Conservation (phyloP, 2,888 invertebrate genomes). For the Amphipyra tragopoginis region DNA sequence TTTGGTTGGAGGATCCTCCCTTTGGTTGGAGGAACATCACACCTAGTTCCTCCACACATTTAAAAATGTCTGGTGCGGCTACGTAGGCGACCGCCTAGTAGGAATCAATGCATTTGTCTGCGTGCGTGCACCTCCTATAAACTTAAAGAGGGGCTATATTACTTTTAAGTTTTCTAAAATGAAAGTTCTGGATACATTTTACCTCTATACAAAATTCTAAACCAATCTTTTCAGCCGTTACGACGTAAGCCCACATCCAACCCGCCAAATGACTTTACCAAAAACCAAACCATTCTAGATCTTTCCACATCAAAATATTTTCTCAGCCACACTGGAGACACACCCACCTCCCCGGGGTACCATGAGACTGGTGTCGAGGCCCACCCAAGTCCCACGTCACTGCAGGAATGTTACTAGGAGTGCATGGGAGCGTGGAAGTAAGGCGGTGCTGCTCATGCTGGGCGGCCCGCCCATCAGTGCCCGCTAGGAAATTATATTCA, state of each 20-base stretch:
- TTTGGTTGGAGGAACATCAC: too few species aligned
- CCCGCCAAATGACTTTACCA: neutral
- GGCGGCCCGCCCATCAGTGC: slow-evolving; percentile 68
- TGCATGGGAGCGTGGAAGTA: slow-evolving; percentile 38
- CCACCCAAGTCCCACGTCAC: slow-evolving; percentile 12
- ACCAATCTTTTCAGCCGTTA: too few species aligned
- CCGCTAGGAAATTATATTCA: slow-evolving; percentile 51
- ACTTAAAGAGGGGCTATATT: too few species aligned
- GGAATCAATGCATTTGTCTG: too few species aligned
- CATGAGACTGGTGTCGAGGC: slow-evolving; percentile 40
- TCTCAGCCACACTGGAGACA: slow-evolving; percentile 33
- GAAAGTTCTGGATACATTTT: too few species aligned
- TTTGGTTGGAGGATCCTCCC: too few species aligned
- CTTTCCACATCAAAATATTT: slow-evolving; percentile 20
- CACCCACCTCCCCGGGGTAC: slow-evolving; percentile 58
- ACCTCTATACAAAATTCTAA: too few species aligned
- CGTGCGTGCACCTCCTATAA: too few species aligned
- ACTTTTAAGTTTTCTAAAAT: too few species aligned
- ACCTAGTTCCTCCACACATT: too few species aligned
- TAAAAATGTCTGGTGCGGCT: too few species aligned
- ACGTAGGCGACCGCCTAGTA: too few species aligned
- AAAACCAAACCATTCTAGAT: slow-evolving; percentile 7
- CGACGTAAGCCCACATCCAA: neutral
- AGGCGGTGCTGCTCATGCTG: slow-evolving; percentile 69
- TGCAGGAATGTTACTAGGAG: slow-evolving; percentile 33